Base-by-base conservation (phyloP, 1,140 invertebrate genomes). In the Drosophila pseudoananassae region DNA sequence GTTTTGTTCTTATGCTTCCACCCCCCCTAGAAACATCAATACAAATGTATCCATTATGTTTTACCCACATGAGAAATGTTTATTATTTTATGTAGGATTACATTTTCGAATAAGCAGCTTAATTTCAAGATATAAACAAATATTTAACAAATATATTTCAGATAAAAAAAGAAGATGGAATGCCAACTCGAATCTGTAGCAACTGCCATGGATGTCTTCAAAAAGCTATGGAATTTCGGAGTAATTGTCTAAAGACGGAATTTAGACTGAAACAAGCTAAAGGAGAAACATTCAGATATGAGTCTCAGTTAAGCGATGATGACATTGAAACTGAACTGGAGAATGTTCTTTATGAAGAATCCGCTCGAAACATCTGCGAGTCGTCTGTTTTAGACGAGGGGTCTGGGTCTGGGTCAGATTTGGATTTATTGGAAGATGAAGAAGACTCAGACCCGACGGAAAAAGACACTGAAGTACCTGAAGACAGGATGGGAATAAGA, bases 181-280 rank as follows among this genome's bases (percentile, higher is more conserved):
- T 52, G 3, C 68, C 74, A 1, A 29, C 43, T 10, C 20, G 59
- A 6, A 82, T 82, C n/a, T 82, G 79, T 12, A 14, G 49, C 8
- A 29, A 14, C 8, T 82, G 79, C 20, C 73, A 79, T 6, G 12
- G 38, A 4, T 47, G 20, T 8, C 40, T 82, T 29, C 49, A 57
- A 6, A 83, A 29, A 25, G 59, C 79, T 9, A 74, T 84, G 5
- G 64, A 71, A 12, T 82, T 82, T 12, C 70, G 80, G 3, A 70
- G 65, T n/a, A 70, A 50, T 1, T 82, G 80, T 20, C 56, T 79
- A n/a, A 27, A 43, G 9, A 70, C 71, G 2, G 80, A 82, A 23
- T 25, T 38, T 0, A 20, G 29, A 3, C 47, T 78, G 4, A 40
- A 27, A 23, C 63, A 55, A 33, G 20, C 10, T n/a, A 17, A 15